Evolutionary conservation across 2,888 invertebrate genomes (phyloP).

Genomic region (Artemia sp.): DNA sequence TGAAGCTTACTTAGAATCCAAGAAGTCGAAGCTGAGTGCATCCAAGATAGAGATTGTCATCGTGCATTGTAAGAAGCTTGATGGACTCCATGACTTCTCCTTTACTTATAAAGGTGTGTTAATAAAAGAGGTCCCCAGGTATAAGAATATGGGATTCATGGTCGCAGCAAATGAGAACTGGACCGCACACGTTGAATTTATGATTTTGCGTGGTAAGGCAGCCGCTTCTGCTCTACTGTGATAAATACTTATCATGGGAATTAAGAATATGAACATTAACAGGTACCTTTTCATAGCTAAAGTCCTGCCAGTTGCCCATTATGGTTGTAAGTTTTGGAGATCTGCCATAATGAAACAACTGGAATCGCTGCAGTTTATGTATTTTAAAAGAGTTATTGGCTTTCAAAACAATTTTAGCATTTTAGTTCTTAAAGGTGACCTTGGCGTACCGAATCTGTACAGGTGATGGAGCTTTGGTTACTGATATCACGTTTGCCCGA

Average conservation of each 20-base stretch:
- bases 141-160: neutral
- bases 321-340: too few species aligned
- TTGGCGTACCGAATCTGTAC: neutral
- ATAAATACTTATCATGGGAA: neutral
- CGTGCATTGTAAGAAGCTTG: too few species aligned
- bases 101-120: too few species aligned
- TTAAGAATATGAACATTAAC: neutral
- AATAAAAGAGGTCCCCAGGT: neutral
- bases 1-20: too few species aligned
- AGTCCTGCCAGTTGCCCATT: neutral
- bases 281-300: neutral
- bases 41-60: too few species aligned
- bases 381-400: too few species aligned
- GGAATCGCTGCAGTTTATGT: too few species aligned
- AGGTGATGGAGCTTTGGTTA: neutral
- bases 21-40: too few species aligned
- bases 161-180: neutral
- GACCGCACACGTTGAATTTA: neutral
- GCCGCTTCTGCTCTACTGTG: neutral
- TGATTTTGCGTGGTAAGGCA: neutral
- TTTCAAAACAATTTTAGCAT: too few species aligned
- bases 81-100: too few species aligned
- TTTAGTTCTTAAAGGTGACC: too few species aligned
- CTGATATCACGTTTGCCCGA: neutral
- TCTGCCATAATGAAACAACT: neutral